Evolutionary conservation across 2,888 invertebrate genomes (phyloP).

Genomic region (Nymphalis c-album): DNA sequence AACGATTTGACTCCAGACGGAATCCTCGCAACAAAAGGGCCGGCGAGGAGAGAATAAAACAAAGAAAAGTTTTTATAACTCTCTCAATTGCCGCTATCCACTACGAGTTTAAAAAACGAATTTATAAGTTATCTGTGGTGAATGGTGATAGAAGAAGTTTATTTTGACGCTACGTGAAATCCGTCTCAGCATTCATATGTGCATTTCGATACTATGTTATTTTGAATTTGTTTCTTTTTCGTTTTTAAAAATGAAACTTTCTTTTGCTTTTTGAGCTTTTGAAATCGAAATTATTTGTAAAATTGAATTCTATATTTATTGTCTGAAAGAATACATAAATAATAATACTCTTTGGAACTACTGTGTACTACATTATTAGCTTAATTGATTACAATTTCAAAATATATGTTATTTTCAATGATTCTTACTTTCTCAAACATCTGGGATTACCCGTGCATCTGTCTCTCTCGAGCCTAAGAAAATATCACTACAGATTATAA

Average conservation of each 20-base stretch:
- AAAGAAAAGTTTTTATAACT: slow-evolving; percentile 73
- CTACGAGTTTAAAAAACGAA: slow-evolving; percentile 14
- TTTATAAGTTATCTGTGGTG: slow-evolving; percentile 18
- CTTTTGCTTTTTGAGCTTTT: too few species aligned
- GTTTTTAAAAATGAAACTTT: too few species aligned
- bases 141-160: slow-evolving; percentile 3
- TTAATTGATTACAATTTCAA: too few species aligned
- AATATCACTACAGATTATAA: slow-evolving; percentile 24
- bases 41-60: slow-evolving; percentile 57
- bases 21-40: slow-evolving; percentile 48
- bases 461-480: slow-evolving; percentile 6
- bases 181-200: too few species aligned
- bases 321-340: too few species aligned
- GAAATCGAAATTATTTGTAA: too few species aligned
- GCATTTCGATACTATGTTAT: too few species aligned
- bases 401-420: background rate
- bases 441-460: background rate
- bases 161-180: background rate
- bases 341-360: too few species aligned
- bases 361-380: too few species aligned
- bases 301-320: too few species aligned
- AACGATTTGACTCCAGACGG: slow-evolving; percentile 70
- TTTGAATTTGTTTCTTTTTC: too few species aligned
- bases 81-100: slow-evolving; percentile 56
- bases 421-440: background rate